These are phyloP conservation scores for Drosophila prolongata DNA, from an alignment of 2,888 invertebrate species.

Conservation along the genomic window DNA sequence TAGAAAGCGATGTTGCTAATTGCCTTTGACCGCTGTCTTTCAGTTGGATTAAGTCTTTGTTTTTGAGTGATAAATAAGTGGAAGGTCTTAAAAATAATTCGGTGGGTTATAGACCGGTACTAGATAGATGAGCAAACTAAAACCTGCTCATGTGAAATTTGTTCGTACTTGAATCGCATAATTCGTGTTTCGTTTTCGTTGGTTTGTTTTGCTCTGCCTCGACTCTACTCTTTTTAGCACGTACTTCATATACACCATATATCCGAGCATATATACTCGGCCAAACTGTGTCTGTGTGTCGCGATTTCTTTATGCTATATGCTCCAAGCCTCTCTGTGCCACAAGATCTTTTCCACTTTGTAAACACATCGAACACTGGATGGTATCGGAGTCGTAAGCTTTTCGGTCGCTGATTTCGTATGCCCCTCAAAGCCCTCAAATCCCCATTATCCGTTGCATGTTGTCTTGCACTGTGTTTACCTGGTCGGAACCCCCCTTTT, in stretches of 20 bases:
- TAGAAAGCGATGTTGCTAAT: slow-evolving; percentile 31
- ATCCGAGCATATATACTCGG: neutral
- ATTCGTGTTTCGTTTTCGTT: slow-evolving; percentile 31
- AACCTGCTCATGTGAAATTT: slow-evolving; percentile 10
- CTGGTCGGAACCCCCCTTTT: slow-evolving; percentile 13
- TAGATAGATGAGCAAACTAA: neutral
- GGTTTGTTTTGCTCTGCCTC: slow-evolving; percentile 26
- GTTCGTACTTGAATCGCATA: slow-evolving; percentile 37
- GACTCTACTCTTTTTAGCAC: slow-evolving; percentile 29
- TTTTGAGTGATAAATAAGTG: neutral
- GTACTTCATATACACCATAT: slow-evolving; percentile 11
- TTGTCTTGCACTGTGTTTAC: slow-evolving; percentile 33
- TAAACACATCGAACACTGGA: slow-evolving; percentile 16
- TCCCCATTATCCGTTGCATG: slow-evolving; percentile 27
- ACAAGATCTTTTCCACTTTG: slow-evolving; percentile 41
- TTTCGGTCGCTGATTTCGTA: slow-evolving; percentile 42
- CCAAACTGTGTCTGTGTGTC: slow-evolving; percentile 54
- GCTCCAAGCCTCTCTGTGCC: slow-evolving; percentile 19
- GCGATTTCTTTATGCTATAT: slow-evolving; percentile 42
- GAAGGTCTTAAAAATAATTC: neutral
- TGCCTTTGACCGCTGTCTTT: slow-evolving; percentile 12
- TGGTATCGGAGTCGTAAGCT: slow-evolving; percentile 28
- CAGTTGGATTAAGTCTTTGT: slow-evolving; percentile 16
- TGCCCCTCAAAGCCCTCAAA: slow-evolving; percentile 6
- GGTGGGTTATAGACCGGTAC: slow-evolving; percentile 11